These are phyloP conservation scores for Manduca sexta DNA, from an alignment of 1,140 invertebrate species.

Conservation along the genomic window DNA sequence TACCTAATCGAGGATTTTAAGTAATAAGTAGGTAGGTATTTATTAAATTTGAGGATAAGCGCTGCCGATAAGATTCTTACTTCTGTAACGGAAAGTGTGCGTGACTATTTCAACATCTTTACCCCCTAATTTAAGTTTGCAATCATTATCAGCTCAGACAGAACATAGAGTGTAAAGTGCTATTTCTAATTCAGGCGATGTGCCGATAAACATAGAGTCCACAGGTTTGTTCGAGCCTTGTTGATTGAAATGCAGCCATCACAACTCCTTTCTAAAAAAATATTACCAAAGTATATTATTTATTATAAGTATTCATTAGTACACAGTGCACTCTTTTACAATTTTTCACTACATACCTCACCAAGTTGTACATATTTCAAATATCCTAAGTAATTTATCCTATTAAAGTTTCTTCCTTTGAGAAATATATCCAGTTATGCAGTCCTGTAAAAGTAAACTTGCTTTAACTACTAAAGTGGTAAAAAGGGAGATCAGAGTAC, in stretches of 20 bases:
- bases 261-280: conserved; percentile 83
- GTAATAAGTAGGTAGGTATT: not conserved
- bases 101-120: conserved; percentile 82
- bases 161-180: conserved; percentile 92
- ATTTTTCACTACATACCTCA: conserved; percentile 75
- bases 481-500: too few relatives aligned
- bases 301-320: too few relatives aligned
- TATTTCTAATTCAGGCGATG: conserved; percentile 94
- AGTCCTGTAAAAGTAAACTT: conserved; percentile 76
- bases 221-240: conserved; percentile 84
- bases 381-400: conserved; percentile 86
- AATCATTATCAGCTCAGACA: conserved; percentile 80
- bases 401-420: conserved; percentile 79
- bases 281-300: conserved; percentile 46
- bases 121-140: conserved; percentile 81
- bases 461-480: too few relatives aligned
- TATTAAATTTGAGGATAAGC: conserved; percentile 84
- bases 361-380: conserved; percentile 81
- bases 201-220: conserved; percentile 89
- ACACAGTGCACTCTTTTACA: too few relatives aligned
- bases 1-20: not conserved
- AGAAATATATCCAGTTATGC: conserved; percentile 93
- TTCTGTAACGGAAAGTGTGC: conserved; percentile 81
- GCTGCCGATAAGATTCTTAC: conserved; percentile 85
- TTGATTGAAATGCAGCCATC: conserved; percentile 82